Percentiles rank a stretch among this genome's conserved stretches.
These are phyloP conservation scores for Athene cunicularia DNA, from an alignment of 2,113 vertebrate species.

Conservation along the genomic window DNA sequence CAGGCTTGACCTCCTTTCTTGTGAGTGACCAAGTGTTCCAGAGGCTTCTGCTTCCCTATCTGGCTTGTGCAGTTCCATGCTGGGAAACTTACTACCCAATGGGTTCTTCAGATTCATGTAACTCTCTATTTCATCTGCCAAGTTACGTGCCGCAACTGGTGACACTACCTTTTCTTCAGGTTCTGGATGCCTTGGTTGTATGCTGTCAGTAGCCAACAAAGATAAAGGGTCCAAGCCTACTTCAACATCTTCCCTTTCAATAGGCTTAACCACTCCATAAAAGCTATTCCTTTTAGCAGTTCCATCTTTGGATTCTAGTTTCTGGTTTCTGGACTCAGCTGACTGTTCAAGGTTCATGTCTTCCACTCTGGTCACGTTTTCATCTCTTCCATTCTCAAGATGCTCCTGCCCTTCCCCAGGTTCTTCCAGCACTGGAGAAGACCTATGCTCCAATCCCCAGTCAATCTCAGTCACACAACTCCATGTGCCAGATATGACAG, in stretches of 20 bases:
- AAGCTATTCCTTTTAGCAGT: conserved; percentile 72
- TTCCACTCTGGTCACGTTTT: neutral
- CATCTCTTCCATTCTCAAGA: conserved; percentile 53
- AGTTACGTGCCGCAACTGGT: conserved; percentile 86
- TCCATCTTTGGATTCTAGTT: conserved; percentile 46
- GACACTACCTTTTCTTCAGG: conserved; percentile 82
- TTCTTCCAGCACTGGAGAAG: conserved; percentile 61
- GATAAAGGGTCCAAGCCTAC: conserved; percentile 93
- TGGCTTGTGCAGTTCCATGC: conserved; percentile 87
- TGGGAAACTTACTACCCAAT: conserved; percentile 85
- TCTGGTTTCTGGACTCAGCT: neutral
- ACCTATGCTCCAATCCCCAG: conserved; percentile 63
- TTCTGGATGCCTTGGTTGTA: conserved; percentile 71
- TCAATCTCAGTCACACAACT: conserved; percentile 43
- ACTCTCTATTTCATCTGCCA: conserved; percentile 96
- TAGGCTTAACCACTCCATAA: conserved; percentile 66
- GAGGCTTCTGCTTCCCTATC: conserved; percentile 29
- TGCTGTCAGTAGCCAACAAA: conserved; percentile 83
- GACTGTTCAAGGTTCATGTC: neutral
- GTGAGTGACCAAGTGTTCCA: conserved; percentile 31
- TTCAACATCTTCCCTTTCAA: conserved; percentile 90
- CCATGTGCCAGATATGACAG: neutral
- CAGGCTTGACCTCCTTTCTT: conserved; percentile 89
- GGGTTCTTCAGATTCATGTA: conserved; percentile 95
- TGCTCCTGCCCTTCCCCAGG: conserved; percentile 67